Base-by-base conservation (phyloP, 2,888 invertebrate genomes). In the Fissipunctia ypsillon region DNA sequence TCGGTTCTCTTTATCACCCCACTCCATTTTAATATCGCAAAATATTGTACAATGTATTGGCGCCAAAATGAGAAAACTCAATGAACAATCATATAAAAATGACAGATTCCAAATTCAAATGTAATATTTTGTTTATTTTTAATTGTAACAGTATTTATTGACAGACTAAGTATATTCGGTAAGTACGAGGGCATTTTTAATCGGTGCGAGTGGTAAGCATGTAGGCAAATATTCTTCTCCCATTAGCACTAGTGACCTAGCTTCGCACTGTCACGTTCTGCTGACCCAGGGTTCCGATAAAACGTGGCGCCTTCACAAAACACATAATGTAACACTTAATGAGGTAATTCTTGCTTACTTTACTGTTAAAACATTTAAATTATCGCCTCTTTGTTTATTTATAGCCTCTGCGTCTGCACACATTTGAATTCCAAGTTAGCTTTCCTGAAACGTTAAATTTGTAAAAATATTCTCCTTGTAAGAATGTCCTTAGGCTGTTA, bases 231-330 rank as follows among this genome's bases (percentile, higher is more conserved):
- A 69, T 72, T 45, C n/a, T 19, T 76, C 45, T 67, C 41, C 71
- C 35, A 56, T 84, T 69, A 60, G 48, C 41, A 61, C 41, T 31
- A 57, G n/a, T 76, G 66, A 71, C 78, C 78, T 69, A 81, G 69
- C 81, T 71, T 57, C 60, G 43, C 48, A 68, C 60, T 66, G 74
- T 79, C 83, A 83, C 85, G 84, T 80, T 64, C 35, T 76, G 85
- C 80, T 85, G 78, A 84, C 80, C 54, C 48, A 76, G 38, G 57
- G n/a, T 56, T 74, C 45, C 41, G 74, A 75, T 72, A 82, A 79
- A 73, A 52, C 65, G 43, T 72, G 28, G 45, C 63, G 45, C 31
- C 70, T 71, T 64, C 50, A 65, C 73, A 69, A 73, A 68, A 74
- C 64, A 61, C 59, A 43, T 65, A 52, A 57, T 38, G 43, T 74